Conservation (phyloP, 2,888 invertebrate species). For the Anthoptus insignis region DNA sequence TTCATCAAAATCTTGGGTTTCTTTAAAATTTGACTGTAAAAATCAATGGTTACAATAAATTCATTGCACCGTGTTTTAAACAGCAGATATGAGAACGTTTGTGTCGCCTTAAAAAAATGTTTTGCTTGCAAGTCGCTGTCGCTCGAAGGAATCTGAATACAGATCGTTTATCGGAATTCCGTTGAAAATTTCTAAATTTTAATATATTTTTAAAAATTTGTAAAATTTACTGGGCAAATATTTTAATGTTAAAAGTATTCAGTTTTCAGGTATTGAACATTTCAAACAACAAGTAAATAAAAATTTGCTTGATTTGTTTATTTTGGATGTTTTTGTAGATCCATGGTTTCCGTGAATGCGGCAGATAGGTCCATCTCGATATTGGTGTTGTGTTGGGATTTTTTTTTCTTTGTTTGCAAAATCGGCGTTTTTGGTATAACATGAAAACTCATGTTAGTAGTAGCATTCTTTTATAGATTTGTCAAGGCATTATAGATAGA, state of each 20-base stretch:
- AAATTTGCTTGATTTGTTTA: slow-evolving; percentile 40
- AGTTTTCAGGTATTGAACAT: slow-evolving; percentile 13
- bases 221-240: too few species aligned
- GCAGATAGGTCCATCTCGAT: slow-evolving; percentile 2
- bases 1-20: not conserved
- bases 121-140: slow-evolving; percentile 7
- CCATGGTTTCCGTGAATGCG: slow-evolving; percentile 12
- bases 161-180: too few species aligned
- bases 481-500: too few species aligned
- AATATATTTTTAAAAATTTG: not conserved
- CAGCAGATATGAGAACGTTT: slow-evolving; percentile 6
- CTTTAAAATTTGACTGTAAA: not conserved
- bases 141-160: slow-evolving; percentile 29
- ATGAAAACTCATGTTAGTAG: too few species aligned
- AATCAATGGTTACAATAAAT: slow-evolving; percentile 20
- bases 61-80: not conserved
- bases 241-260: slow-evolving; percentile 7
- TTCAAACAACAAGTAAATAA: slow-evolving; percentile 2
- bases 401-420: not conserved
- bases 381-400: slow-evolving; percentile 17
- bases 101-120: slow-evolving; percentile 17
- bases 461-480: slow-evolving; percentile 55
- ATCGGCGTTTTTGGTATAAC: not conserved
- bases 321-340: slow-evolving; percentile 24
- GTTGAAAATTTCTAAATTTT: not conserved